phyloP scores from a whole-genome alignment of 2,888 invertebrate species.

The Eucera pruinosa region DNA sequence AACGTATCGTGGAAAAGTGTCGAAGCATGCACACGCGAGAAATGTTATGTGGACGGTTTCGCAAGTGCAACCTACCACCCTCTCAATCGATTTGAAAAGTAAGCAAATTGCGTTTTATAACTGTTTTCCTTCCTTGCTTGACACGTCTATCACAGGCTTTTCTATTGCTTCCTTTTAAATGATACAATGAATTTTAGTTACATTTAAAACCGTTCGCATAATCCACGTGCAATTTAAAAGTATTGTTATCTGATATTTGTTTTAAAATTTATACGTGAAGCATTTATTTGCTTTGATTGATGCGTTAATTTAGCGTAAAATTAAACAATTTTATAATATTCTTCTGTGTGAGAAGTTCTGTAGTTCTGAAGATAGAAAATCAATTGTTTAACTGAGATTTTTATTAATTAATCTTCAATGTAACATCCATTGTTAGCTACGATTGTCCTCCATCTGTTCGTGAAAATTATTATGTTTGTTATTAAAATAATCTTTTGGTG shows the following conservation, averaged over 20 bases:
- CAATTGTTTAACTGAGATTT: too few species aligned
- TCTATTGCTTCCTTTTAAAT: background rate
- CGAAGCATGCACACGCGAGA: conserved; percentile 30
- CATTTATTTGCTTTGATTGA: background rate
- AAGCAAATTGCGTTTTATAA: conserved; percentile 28
- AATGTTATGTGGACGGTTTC: conserved; percentile 12
- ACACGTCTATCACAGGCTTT: background rate
- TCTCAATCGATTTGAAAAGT: conserved; percentile 20
- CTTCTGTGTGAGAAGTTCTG: background rate
- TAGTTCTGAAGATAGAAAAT: background rate
- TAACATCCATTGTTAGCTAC: too few species aligned
- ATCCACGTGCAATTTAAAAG: too few species aligned
- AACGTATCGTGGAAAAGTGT: conserved; percentile 46
- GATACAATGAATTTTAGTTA: too few species aligned
- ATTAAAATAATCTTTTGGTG: too few species aligned
- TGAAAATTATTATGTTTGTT: too few species aligned
- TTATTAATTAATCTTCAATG: too few species aligned
- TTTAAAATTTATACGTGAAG: too few species aligned
- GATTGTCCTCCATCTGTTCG: too few species aligned
- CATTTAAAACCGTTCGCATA: too few species aligned
- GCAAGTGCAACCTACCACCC: conserved; percentile 29
- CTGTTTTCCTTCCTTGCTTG: background rate
- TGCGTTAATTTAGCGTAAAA: background rate
- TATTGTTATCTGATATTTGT: too few species aligned
- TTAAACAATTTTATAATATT: too few species aligned